These are phyloP conservation scores for Drosophila burlai DNA, from an alignment of 1,140 invertebrate species.

Conservation along the genomic window DNA sequence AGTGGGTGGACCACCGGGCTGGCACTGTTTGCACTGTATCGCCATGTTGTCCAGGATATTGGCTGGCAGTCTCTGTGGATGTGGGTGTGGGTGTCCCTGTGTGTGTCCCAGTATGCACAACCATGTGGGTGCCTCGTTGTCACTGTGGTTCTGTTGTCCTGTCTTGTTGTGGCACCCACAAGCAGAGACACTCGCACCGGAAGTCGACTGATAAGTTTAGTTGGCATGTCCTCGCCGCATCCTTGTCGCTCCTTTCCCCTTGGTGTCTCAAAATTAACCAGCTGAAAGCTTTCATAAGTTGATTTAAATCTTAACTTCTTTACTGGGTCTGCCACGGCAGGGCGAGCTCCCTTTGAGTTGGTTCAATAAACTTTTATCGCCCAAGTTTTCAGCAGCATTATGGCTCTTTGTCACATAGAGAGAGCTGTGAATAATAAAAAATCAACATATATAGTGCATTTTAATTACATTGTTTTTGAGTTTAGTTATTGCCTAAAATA, in stretches of 20 bases:
- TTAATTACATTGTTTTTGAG: background rate
- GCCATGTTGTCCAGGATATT: slow-evolving; percentile 81
- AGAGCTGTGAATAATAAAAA: slow-evolving; percentile 1
- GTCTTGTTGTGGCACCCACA: slow-evolving; percentile 58
- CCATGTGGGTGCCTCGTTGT: slow-evolving; percentile 31
- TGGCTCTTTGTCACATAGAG: background rate
- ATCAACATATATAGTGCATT: background rate
- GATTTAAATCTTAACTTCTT: slow-evolving; percentile 71
- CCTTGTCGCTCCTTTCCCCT: background rate
- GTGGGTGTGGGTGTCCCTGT: slow-evolving; percentile 8
- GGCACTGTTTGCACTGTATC: slow-evolving; percentile 76
- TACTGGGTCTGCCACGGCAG: no score
- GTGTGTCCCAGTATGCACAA: slow-evolving; percentile 10
- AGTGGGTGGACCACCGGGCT: background rate
- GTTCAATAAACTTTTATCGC: slow-evolving; percentile 22
- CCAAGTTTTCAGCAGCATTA: slow-evolving; percentile 1
- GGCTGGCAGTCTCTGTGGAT: slow-evolving; percentile 47
- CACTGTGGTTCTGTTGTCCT: slow-evolving; percentile 34
- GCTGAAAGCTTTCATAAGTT: slow-evolving; percentile 73
- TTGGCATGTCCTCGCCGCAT: slow-evolving; percentile 52
- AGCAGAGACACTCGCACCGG: slow-evolving; percentile 40
- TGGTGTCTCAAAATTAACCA: slow-evolving; percentile 24
- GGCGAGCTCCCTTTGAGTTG: slow-evolving; percentile 1
- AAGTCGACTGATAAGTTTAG: slow-evolving; percentile 76
- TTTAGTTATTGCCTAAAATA: background rate